Evolutionary conservation across 2,113 vertebrate genomes (phyloP).

Genomic region (Melanocharis versteri): DNA sequence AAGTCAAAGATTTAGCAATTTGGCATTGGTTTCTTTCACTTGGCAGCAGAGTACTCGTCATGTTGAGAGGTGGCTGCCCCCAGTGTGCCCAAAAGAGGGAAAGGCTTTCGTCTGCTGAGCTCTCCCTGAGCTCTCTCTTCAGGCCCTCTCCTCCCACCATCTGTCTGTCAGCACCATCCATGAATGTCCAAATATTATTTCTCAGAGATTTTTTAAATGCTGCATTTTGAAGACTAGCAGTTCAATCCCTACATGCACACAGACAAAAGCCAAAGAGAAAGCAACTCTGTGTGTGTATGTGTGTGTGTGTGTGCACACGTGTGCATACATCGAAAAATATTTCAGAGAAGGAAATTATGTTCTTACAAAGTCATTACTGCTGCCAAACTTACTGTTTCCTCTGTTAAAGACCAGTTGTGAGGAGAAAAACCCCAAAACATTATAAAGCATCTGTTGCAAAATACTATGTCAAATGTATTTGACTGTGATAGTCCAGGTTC

Average conservation of each 20-base stretch:
- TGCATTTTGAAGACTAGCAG: neutral
- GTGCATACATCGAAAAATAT: neutral
- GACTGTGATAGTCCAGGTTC: neutral
- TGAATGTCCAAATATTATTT: slow-evolving; percentile 1
- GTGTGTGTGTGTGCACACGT: accelerated
- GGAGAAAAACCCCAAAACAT: neutral
- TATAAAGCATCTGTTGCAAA: neutral
- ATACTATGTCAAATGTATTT: neutral
- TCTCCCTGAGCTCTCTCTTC: neutral
- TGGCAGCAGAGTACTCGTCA: neutral
- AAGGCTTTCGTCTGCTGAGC: neutral
- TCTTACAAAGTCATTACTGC: neutral
- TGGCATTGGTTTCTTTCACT: slow-evolving; percentile 13
- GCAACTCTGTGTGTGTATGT: accelerated
- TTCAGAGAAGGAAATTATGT: neutral
- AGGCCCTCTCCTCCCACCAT: neutral
- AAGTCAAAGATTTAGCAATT: slow-evolving; percentile 7
- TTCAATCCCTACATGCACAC: neutral
- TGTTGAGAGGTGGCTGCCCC: neutral
- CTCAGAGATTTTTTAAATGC: neutral
- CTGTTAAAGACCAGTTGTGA: neutral
- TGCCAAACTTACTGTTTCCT: neutral
- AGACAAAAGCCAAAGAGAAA: neutral
- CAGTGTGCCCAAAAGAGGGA: neutral
- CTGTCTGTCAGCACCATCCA: neutral